These are phyloP conservation scores for Potamilus streckersoni DNA, from an alignment of 1,140 invertebrate genomes.

Conservation along the genomic window DNA sequence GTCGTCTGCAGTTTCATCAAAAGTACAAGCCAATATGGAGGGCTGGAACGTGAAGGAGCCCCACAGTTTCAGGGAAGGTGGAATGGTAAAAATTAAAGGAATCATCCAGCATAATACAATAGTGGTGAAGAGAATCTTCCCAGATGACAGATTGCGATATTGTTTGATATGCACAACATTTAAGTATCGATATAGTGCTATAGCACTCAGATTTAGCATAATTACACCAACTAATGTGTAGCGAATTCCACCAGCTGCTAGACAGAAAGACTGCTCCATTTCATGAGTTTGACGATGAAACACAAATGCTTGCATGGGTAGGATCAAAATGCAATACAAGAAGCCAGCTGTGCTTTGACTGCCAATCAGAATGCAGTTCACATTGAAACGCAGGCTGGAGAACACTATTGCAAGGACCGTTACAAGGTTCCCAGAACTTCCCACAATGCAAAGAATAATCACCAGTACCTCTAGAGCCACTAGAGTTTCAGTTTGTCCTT, in stretches of 20 bases:
- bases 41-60: constrained; percentile 49
- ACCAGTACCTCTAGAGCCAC: constrained; percentile 37
- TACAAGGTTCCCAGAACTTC: constrained; percentile 54
- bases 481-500: constrained; percentile 26
- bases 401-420: constrained; percentile 58
- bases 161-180: constrained; percentile 53
- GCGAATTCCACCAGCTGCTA: constrained; percentile 44
- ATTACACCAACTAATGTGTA: constrained; percentile 57
- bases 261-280: constrained; percentile 39
- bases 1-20: constrained; percentile 42
- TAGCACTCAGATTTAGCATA: constrained; percentile 50
- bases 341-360: constrained; percentile 57
- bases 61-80: constrained; percentile 48
- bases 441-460: constrained; percentile 43
- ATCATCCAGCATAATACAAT: constrained; percentile 53
- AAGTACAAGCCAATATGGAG: constrained; percentile 54
- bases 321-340: constrained; percentile 48
- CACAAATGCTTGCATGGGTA: constrained; percentile 53
- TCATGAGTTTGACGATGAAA: constrained; percentile 42
- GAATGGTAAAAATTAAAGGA: constrained; percentile 46
- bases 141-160: constrained; percentile 44
- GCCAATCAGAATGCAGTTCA: constrained; percentile 61
- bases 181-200: constrained; percentile 57
- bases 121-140: constrained; percentile 30
- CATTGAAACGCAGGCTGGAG: constrained; percentile 48